Percentiles rank a stretch among this genome's conserved stretches.
phyloP scores from a whole-genome alignment of 2,113 vertebrate species.

The Orthonyx spaldingii region DNA sequence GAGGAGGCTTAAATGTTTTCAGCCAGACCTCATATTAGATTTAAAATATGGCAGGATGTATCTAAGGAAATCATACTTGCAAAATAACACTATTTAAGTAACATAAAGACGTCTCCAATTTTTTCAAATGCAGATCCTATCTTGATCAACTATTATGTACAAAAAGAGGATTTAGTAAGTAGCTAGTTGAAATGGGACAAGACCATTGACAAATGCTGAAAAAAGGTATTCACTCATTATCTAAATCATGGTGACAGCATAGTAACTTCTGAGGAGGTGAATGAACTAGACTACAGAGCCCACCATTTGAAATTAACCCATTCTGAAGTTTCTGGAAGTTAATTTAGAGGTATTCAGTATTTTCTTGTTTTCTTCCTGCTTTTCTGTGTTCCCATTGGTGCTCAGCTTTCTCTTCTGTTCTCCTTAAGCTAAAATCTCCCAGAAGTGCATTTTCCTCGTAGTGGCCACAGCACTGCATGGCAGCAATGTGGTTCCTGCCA shows the following conservation, averaged over 20 bases:
- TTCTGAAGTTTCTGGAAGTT: not conserved
- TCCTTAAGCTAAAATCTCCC: not conserved
- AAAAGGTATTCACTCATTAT: not conserved
- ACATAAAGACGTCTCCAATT: not conserved
- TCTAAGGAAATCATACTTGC: not conserved
- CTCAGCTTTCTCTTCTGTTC: not conserved
- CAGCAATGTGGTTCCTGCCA: fast-evolving
- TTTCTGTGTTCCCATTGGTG: not conserved
- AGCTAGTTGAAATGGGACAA: not conserved
- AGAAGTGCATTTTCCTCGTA: not conserved
- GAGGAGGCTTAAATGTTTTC: not conserved
- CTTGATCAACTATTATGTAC: not conserved
- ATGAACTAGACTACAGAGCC: not conserved
- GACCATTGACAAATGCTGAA: not conserved
- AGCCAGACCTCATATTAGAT: not conserved
- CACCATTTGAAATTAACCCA: not conserved
- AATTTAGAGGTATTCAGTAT: not conserved
- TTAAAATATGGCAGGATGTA: not conserved
- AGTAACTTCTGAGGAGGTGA: not conserved
- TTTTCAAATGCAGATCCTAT: not conserved
- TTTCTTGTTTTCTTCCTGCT: not conserved
- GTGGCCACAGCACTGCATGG: not conserved
- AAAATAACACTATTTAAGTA: not conserved
- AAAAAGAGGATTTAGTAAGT: not conserved
- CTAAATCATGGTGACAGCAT: not conserved